These are phyloP conservation scores for Cerastoderma edule DNA, from an alignment of 2,888 invertebrate genomes.

Conservation along the genomic window DNA sequence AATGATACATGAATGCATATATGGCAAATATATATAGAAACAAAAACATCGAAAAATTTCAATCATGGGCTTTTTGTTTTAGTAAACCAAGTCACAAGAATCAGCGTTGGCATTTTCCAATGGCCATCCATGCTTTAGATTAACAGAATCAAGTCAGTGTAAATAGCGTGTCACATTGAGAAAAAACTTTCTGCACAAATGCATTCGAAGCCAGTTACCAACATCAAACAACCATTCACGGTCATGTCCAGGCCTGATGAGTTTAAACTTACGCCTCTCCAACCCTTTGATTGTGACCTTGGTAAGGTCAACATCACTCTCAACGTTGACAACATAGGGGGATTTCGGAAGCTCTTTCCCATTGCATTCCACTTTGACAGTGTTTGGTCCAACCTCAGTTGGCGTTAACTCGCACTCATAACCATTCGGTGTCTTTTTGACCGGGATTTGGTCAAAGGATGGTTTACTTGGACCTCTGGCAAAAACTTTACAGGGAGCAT, in stretches of 20 bases:
- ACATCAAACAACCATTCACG: slow-evolving; percentile 24
- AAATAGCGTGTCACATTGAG: slow-evolving; percentile 9
- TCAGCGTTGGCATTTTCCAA: neutral
- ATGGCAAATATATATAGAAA: slow-evolving; percentile 13
- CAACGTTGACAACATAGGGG: slow-evolving; percentile 81
- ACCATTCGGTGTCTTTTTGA: slow-evolving; percentile 87
- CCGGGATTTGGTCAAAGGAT: slow-evolving; percentile 89
- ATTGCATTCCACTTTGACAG: slow-evolving; percentile 81
- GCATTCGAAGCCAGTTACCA: slow-evolving; percentile 20
- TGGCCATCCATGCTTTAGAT: slow-evolving; percentile 24
- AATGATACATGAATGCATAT: slow-evolving; percentile 9
- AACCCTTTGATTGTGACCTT: slow-evolving; percentile 74
- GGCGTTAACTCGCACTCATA: slow-evolving; percentile 82
- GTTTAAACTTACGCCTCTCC: slow-evolving; percentile 55
- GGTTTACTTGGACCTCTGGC: slow-evolving; percentile 79
- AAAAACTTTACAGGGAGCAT: slow-evolving; percentile 64
- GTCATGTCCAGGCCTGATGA: slow-evolving; percentile 6
- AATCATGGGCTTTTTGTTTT: slow-evolving; percentile 33
- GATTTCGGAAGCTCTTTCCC: slow-evolving; percentile 81
- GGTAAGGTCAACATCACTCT: slow-evolving; percentile 76
- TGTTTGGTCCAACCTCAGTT: slow-evolving; percentile 81
- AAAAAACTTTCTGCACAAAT: slow-evolving; percentile 16
- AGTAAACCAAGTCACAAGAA: slow-evolving; percentile 20
- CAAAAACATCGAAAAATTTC: slow-evolving; percentile 21
- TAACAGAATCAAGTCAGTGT: neutral